Conservation (phyloP, 2,797 vertebrate species). For the Sphaeramia orbicularis region DNA sequence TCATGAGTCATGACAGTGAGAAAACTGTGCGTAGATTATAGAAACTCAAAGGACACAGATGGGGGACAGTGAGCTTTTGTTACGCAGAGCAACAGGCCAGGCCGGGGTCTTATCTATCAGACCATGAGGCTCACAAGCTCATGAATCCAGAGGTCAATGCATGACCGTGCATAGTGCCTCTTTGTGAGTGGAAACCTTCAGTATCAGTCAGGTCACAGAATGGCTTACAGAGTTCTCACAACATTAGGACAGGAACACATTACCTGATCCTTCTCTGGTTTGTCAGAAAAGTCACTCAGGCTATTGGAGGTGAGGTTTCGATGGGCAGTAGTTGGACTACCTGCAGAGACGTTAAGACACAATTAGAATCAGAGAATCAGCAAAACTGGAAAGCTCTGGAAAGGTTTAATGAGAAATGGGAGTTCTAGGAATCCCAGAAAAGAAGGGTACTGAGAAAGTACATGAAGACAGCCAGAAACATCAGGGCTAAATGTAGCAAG, state of each 20-base stretch:
- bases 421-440: conserved; percentile 18
- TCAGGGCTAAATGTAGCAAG: conserved; percentile 58
- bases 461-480: conserved; percentile 48
- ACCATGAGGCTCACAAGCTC: conserved; percentile 31
- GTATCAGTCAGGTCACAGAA: neutral
- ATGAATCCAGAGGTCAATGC: conserved; percentile 16
- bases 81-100: conserved; percentile 6
- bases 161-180: conserved; percentile 37
- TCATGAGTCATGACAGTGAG: conserved; percentile 21
- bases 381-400: neutral
- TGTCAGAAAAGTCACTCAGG: conserved; percentile 96
- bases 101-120: conserved; percentile 27
- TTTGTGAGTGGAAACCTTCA: conserved; percentile 37
- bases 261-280: conserved; percentile 99
- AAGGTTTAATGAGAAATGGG: conserved; percentile 8
- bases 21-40: conserved; percentile 23
- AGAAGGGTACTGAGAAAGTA: conserved; percentile 25
- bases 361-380: conserved; percentile 8
- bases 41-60: conserved; percentile 28
- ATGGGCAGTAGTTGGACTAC: conserved; percentile 92
- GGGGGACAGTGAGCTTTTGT: conserved; percentile 56
- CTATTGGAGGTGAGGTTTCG: conserved; percentile 97
- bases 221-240: neutral
- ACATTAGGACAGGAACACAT: neutral
- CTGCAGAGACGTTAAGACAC: conserved; percentile 74